phyloP scores from a whole-genome alignment of 2,888 invertebrate genomes.

The Megamerina dolium region DNA sequence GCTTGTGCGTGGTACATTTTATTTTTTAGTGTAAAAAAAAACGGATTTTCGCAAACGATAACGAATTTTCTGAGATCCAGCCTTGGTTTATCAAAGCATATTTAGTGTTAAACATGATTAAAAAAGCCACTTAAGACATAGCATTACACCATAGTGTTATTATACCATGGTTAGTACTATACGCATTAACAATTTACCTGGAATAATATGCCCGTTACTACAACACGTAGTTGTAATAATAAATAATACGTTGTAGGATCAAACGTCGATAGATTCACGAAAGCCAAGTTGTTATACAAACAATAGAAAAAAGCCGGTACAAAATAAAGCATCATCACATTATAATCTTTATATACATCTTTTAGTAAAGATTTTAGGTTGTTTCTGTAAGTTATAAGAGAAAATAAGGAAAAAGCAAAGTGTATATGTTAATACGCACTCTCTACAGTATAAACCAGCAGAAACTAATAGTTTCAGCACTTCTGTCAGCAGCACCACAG shows the following conservation, averaged over 20 bases:
- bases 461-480: conserved; percentile 75
- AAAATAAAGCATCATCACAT: conserved; percentile 73
- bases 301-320: conserved; percentile 89
- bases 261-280: conserved; percentile 81
- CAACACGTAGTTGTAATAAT: conserved; percentile 82
- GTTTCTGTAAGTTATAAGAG: conserved; percentile 26
- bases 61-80: too few relatives aligned
- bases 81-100: too few relatives aligned
- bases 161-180: too few relatives aligned
- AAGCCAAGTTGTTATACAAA: conserved; percentile 89
- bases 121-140: too few relatives aligned
- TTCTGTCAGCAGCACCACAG: conserved; percentile 85
- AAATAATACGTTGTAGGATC: conserved; percentile 94
- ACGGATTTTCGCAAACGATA: too few relatives aligned
- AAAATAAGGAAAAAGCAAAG: too few relatives aligned
- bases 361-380: conserved; percentile 31
- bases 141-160: too few relatives aligned
- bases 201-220: conserved; percentile 85
- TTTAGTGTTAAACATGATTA: too few relatives aligned
- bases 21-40: too few relatives aligned
- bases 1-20: too few relatives aligned
- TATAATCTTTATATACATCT: conserved; percentile 55
- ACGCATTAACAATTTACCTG: conserved; percentile 58
- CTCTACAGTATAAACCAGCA: conserved; percentile 61
- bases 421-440: conserved; percentile 58